These are phyloP conservation scores for Parascotia fuliginaria DNA, from an alignment of 2,888 invertebrate genomes.

Conservation along the genomic window DNA sequence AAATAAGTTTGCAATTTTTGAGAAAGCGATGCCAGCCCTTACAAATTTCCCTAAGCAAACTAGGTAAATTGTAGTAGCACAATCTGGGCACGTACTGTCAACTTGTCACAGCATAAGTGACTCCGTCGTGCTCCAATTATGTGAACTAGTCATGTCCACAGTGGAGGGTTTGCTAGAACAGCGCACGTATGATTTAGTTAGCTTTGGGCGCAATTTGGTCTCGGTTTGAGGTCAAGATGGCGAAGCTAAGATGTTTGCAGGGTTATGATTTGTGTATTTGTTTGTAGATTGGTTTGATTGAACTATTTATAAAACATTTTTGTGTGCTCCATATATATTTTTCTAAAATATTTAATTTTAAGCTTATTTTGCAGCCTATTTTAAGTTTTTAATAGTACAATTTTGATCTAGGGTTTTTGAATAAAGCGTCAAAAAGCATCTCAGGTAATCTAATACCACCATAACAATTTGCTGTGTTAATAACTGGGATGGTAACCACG, in stretches of 20 bases:
- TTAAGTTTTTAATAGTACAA: too few species aligned
- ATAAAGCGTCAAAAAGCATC: too few species aligned
- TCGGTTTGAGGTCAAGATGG: constrained; percentile 42
- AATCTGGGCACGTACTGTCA: constrained; percentile 44
- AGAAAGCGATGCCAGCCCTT: neutral
- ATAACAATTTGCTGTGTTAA: too few species aligned
- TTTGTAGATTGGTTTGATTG: neutral
- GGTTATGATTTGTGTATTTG: constrained; percentile 2
- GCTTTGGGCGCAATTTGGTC: constrained; percentile 41
- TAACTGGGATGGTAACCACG: too few species aligned
- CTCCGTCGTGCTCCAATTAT: constrained; percentile 48
- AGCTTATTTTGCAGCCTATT: too few species aligned
- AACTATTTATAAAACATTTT: too few species aligned
- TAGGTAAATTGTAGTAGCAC: constrained; percentile 42
- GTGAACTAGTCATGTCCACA: constrained; percentile 44
- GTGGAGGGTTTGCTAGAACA: constrained; percentile 39
- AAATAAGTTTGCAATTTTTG: too few species aligned
- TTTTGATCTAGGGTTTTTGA: too few species aligned
- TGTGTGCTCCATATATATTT: too few species aligned
- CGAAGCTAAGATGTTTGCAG: constrained; percentile 30
- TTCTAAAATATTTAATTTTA: too few species aligned
- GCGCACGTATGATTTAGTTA: constrained; percentile 47
- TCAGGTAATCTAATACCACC: too few species aligned
- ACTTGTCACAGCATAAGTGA: constrained; percentile 48
- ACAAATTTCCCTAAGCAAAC: constrained; percentile 25